Evolutionary conservation across 2,888 invertebrate species (phyloP).

Genomic region (Leptopterna dolabrata): DNA sequence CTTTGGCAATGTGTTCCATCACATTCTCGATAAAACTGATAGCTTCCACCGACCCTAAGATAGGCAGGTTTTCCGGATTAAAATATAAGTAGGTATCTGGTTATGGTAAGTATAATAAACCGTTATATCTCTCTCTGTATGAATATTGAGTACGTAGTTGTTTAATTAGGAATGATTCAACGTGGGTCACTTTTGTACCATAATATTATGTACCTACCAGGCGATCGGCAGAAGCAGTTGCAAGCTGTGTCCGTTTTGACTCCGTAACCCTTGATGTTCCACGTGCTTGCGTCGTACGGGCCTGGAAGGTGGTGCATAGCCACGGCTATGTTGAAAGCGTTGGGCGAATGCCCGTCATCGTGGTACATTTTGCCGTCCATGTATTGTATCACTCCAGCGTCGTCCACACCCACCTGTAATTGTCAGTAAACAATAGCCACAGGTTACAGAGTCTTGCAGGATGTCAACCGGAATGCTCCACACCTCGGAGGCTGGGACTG

Average conservation of each 20-base stretch:
- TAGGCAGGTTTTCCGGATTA: background rate
- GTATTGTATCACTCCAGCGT: conserved; percentile 76
- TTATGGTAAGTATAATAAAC: too few relatives aligned
- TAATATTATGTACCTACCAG: conserved; percentile 69
- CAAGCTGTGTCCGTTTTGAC: conserved; percentile 75
- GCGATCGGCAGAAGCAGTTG: conserved; percentile 79
- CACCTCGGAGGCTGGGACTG: too few relatives aligned
- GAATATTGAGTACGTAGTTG: too few relatives aligned
- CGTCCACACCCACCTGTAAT: conserved; percentile 69
- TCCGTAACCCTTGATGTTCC: conserved; percentile 69
- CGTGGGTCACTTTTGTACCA: too few relatives aligned
- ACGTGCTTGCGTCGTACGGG: conserved; percentile 74
- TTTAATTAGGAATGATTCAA: too few relatives aligned
- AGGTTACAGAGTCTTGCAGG: background rate
- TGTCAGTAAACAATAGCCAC: background rate
- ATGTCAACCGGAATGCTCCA: too few relatives aligned
- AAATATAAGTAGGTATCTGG: too few relatives aligned
- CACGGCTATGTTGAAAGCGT: conserved; percentile 54
- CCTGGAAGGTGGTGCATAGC: conserved; percentile 48
- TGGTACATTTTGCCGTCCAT: conserved; percentile 70
- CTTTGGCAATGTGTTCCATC: conserved; percentile 76
- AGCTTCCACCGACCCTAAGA: conserved; percentile 74
- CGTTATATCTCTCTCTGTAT: too few relatives aligned
- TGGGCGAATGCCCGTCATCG: conserved; percentile 68
- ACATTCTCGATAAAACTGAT: conserved; percentile 74